Conservation (phyloP, 2,797 vertebrate genomes). For the Bovichtus diacanthus region DNA sequence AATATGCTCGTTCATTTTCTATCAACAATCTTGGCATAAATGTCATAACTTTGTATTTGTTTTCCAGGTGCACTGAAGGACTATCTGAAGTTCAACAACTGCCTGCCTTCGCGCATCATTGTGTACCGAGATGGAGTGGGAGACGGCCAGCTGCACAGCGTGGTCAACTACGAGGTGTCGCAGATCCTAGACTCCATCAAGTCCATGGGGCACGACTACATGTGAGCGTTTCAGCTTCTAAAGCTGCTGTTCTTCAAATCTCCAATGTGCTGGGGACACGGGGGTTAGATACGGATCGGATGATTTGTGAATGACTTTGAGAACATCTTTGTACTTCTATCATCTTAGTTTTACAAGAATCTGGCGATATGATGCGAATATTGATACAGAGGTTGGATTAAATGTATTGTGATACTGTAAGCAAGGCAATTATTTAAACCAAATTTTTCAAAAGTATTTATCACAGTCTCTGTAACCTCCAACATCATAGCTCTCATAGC, state of each 20-base stretch:
- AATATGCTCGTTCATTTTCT: neutral
- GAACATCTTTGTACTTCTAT: too few relatives aligned
- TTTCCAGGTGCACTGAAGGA: conserved; percentile 89
- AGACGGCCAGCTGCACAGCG: conserved; percentile 91
- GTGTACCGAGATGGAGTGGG: conserved; percentile 97
- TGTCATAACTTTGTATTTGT: neutral
- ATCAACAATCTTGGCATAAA: neutral
- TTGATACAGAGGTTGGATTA: too few relatives aligned
- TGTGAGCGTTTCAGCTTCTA: conserved; percentile 73
- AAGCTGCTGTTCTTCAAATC: neutral
- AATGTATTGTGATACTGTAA: too few relatives aligned
- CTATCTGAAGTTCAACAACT: conserved; percentile 88
- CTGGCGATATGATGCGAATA: too few relatives aligned
- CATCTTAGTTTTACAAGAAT: too few relatives aligned
- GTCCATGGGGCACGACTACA: conserved; percentile 88
- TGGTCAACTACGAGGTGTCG: conserved; percentile 92
- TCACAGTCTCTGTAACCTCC: too few relatives aligned
- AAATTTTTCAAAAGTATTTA: too few relatives aligned
- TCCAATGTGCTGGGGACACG: too few relatives aligned
- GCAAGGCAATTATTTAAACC: too few relatives aligned
- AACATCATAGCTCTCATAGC: too few relatives aligned
- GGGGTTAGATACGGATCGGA: too few relatives aligned
- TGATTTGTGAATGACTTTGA: neutral
- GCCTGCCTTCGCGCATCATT: conserved; percentile 92
- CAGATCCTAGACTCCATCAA: conserved; percentile 92